A percentile compares a stretch with the other conserved stretches of the same genome.
These are phyloP conservation scores for Pollenia amentaria DNA, from an alignment of 2,888 invertebrate genomes.

Conservation along the genomic window DNA sequence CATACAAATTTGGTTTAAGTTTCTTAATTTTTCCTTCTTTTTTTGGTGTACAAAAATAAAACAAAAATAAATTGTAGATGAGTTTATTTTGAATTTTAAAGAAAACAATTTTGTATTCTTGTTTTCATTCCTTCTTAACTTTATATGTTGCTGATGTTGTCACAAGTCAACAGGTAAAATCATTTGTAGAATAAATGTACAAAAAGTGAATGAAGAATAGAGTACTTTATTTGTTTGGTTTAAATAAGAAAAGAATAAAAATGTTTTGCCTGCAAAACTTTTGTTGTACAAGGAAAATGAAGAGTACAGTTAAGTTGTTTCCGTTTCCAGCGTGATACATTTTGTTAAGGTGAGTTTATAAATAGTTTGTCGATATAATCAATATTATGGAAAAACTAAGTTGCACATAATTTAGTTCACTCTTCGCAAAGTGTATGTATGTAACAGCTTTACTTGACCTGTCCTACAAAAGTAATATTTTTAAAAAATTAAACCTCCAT, in stretches of 20 bases:
- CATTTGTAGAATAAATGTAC: not conserved
- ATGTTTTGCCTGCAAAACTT: not conserved
- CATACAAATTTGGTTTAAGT: conserved; percentile 33
- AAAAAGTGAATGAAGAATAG: not conserved
- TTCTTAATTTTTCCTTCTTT: not conserved
- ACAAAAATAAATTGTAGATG: conserved; percentile 34
- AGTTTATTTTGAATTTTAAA: conserved; percentile 45
- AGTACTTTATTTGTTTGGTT: not conserved
- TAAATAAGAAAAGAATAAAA: not conserved
- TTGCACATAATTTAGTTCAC: too few species aligned
- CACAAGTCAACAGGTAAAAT: conserved; percentile 66
- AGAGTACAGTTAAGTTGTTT: not conserved
- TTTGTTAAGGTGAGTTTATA: too few species aligned
- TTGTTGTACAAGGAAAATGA: too few species aligned
- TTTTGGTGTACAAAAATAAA: not conserved
- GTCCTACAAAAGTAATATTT: too few species aligned
- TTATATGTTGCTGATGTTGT: conserved; percentile 41
- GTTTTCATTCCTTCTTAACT: not conserved
- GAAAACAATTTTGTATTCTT: conserved; percentile 19
- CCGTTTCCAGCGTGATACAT: not conserved
- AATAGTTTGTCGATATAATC: too few species aligned
- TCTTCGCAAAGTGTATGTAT: too few species aligned
- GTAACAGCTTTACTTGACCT: too few species aligned
- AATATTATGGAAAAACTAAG: too few species aligned
- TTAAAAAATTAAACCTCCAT: too few species aligned